A percentile compares a stretch with the other conserved stretches of the same genome.
These are phyloP conservation scores for Narcine bancroftii DNA, from an alignment of 2,113 vertebrate species.

Conservation along the genomic window DNA sequence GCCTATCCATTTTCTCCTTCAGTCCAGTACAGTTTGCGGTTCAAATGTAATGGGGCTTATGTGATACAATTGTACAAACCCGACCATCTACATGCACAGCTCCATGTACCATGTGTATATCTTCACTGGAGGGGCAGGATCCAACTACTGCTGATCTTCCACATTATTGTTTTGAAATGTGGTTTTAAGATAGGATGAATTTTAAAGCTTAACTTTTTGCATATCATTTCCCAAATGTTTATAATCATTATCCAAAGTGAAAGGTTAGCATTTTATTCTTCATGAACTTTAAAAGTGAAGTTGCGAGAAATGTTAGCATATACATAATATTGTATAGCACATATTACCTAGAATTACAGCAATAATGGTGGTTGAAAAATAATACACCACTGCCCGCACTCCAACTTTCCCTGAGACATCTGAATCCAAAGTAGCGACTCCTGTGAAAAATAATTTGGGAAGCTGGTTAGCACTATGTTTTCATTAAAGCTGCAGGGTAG, in stretches of 20 bases:
- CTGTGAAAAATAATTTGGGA: slow-evolving; percentile 49
- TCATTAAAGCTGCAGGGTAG: not conserved
- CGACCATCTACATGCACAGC: too few species aligned
- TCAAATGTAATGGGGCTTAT: too few species aligned
- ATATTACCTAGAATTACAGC: slow-evolving; percentile 84
- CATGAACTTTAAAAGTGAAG: not conserved
- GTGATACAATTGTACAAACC: too few species aligned
- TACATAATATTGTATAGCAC: not conserved
- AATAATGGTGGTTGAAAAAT: slow-evolving; percentile 82
- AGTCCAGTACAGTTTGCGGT: too few species aligned
- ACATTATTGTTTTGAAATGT: too few species aligned
- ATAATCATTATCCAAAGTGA: not conserved
- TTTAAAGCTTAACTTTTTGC: not conserved
- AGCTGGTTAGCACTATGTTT: not conserved
- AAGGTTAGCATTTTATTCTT: not conserved
- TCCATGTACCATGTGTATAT: too few species aligned
- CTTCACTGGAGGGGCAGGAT: too few species aligned
- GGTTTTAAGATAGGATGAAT: too few species aligned
- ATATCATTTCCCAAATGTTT: not conserved
- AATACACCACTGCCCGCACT: slow-evolving; percentile 80
- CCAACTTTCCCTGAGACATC: slow-evolving; percentile 87
- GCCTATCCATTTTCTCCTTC: too few species aligned
- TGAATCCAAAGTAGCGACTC: slow-evolving; percentile 88
- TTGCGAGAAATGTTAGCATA: not conserved
- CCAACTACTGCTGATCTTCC: too few species aligned